phyloP scores from a whole-genome alignment of 1,140 invertebrate species.

The Caerostris extrusa region DNA sequence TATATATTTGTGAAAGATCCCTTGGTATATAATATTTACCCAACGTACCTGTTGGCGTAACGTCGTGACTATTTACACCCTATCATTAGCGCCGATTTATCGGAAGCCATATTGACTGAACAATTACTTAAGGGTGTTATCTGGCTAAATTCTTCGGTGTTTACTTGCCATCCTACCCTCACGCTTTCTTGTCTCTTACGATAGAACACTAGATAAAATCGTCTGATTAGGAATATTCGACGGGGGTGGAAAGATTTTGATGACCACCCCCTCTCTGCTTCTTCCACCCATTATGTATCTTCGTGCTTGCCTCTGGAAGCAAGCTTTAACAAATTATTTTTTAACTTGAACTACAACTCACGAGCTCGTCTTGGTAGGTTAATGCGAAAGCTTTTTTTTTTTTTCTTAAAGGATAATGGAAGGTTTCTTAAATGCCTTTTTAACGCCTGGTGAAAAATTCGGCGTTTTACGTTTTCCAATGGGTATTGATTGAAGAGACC shows the following conservation, averaged over 20 bases:
- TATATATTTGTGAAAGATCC: slow-evolving; percentile 29
- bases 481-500: not conserved
- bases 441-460: not conserved
- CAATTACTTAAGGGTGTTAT: slow-evolving; percentile 60
- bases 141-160: not conserved
- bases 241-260: not conserved
- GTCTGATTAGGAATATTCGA: slow-evolving; percentile 18
- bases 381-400: not conserved
- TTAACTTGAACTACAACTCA: not conserved
- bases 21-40: slow-evolving; percentile 27
- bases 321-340: slow-evolving; percentile 41
- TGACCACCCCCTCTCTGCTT: not conserved
- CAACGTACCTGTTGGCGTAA: slow-evolving; percentile 15
- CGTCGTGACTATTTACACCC: slow-evolving; percentile 68
- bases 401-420: not conserved
- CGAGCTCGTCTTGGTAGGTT: not conserved
- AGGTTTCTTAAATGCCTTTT: not conserved
- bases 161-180: slow-evolving; percentile 1
- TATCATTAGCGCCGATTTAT: slow-evolving; percentile 67
- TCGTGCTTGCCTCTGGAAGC: not conserved
- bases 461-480: not conserved
- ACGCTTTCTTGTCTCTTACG: not conserved
- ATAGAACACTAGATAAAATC: slow-evolving; percentile 37
- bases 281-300: not conserved
- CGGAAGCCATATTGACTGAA: slow-evolving; percentile 63